Evolutionary conservation across 2,888 invertebrate genomes (phyloP), one percentile per base, ranked within the genome.

Genomic region (Lasioglossum marginatum): DNA sequence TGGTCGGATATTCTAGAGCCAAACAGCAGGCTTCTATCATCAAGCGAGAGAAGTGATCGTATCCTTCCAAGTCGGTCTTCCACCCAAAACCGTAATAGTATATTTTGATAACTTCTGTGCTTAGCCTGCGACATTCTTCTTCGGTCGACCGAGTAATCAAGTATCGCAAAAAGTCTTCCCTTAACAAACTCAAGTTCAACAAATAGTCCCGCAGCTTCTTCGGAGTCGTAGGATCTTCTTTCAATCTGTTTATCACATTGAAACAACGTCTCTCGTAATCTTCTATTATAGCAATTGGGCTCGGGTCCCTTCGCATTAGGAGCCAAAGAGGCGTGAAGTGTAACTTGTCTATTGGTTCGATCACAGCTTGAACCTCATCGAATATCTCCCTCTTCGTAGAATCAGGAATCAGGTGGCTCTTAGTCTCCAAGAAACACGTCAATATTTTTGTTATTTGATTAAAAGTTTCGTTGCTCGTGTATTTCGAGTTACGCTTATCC

Each of bases 201-300:
- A 89, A 48, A 16, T 79, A 79, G 23, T 23, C n/a, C 12, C 85
- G 87, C 31, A 92, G 70, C 10, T 83, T 76, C 12, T 86, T 48
- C 0, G 86, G 63, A 16, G 85, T 76, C 14, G 63, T 81, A 3
- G 85, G 40, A n/a, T 84, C 85, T 12, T 81, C 87, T 19, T 88
- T 78, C 12, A 89, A 77, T 83, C 74, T 88, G 6, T 91, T 87
- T 16, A 92, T 80, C 27, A 85, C 82, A 5, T 40, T n/a, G 37
- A 90, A 90, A 74, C 91, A 94, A 40, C 92, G 91, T 79, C 91
- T 92, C 45, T 92, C 90, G 57, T 94, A 94, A 76, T 94, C 92
- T 2, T 79, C 87, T 27, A 93, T 88, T 23, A 93, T 87, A 27
- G 92, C 87, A 6, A 82, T 73, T 1, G 92, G 73, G 43, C 87